A percentile compares a stretch with the other conserved stretches of the same genome.
phyloP scores from a whole-genome alignment of 37 sponge, comb jelly and placozoan genomes.

The Spongilla lacustris region DNA sequence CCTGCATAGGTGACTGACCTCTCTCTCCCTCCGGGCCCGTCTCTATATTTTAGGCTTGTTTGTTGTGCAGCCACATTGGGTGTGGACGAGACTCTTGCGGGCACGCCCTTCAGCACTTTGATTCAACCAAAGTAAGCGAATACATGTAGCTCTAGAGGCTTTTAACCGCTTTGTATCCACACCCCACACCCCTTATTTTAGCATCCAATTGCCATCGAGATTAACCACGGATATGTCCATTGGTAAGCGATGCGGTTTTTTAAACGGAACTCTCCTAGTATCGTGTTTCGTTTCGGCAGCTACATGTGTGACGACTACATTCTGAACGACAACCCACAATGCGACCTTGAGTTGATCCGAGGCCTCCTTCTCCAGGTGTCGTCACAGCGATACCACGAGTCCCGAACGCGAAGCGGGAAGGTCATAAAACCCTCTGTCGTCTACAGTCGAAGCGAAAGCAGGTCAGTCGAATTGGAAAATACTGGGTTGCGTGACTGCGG shows the following conservation, averaged over 20 bases:
- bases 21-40: background rate
- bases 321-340: conserved; percentile 30
- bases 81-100: conserved; percentile 61
- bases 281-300: conserved; percentile 1
- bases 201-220: conserved; percentile 61
- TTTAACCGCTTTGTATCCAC: no score
- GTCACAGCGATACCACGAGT: conserved; percentile 56
- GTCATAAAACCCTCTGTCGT: conserved; percentile 32
- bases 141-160: background rate
- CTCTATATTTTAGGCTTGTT: conserved; percentile 58
- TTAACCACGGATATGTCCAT: conserved; percentile 44
- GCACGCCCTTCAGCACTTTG: conserved; percentile 70
- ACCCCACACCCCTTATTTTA: background rate
- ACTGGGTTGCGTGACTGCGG: background rate
- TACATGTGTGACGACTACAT: conserved; percentile 64
- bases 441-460: conserved; percentile 43
- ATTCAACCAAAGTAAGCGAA: conserved; percentile 33
- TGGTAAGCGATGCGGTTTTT: conserved; percentile 31
- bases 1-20: background rate
- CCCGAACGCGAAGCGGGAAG: conserved; percentile 54
- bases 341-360: conserved; percentile 48
- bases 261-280: background rate
- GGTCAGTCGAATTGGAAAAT: background rate
- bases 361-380: conserved; percentile 47
- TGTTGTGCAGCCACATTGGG: conserved; percentile 62